These are phyloP conservation scores for Numenius phaeopus DNA, from an alignment of 2,797 vertebrate species.

Conservation along the genomic window DNA sequence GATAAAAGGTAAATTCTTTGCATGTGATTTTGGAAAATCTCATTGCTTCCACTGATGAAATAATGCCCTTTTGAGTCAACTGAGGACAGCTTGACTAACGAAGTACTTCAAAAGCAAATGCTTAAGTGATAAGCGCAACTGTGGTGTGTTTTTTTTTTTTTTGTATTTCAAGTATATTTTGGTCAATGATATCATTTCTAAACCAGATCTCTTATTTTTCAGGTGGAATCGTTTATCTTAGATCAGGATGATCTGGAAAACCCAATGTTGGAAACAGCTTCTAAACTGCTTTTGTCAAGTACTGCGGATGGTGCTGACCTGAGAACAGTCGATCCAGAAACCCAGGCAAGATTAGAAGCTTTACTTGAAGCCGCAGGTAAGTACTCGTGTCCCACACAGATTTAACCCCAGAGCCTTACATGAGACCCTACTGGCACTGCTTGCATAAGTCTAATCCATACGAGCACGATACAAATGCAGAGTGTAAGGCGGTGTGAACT, in stretches of 20 bases:
- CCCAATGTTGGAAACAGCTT: conserved; percentile 86
- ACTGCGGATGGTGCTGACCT: conserved; percentile 86
- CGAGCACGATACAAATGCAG: neutral
- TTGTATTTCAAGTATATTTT: neutral
- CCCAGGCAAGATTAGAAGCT: conserved; percentile 86
- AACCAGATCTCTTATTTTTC: neutral
- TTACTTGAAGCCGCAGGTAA: conserved; percentile 86
- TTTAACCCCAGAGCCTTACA: neutral
- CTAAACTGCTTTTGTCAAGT: conserved; percentile 84
- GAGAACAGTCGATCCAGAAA: conserved; percentile 86
- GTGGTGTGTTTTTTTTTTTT: neutral
- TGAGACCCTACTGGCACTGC: fast-evolving
- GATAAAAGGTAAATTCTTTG: fast-evolving
- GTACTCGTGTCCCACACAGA: neutral
- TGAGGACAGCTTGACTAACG: neutral
- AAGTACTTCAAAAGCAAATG: neutral
- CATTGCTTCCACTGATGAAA: neutral
- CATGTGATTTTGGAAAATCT: neutral
- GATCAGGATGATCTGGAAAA: conserved; percentile 88
- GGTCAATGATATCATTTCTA: neutral
- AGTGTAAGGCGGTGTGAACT: fast-evolving
- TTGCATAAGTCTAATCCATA: neutral
- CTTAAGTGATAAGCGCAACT: neutral
- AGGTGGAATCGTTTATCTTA: conserved; percentile 88
- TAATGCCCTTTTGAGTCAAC: neutral